Percentiles rank a stretch among this genome's conserved stretches.
Conservation (phyloP, 2,113 vertebrate genomes). For the Heteronetta atricapilla region DNA sequence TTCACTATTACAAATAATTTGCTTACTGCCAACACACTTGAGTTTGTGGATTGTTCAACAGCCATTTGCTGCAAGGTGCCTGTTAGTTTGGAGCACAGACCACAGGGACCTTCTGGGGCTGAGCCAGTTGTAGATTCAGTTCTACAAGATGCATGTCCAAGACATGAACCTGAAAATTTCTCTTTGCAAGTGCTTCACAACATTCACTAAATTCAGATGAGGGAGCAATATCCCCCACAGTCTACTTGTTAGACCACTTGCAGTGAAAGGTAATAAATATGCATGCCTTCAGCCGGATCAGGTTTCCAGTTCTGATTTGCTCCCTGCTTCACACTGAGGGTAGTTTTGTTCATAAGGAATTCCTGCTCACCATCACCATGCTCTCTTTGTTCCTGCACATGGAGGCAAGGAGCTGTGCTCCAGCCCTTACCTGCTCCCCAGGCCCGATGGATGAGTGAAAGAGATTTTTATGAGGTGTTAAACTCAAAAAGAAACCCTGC, state of each 20-base stretch:
- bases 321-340: background rate
- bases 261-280: background rate
- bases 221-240: background rate
- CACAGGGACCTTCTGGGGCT: background rate
- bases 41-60: background rate
- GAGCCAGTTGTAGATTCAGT: background rate
- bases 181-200: background rate
- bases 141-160: background rate
- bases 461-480: background rate
- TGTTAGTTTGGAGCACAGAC: background rate
- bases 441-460: background rate
- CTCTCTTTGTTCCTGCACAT: background rate
- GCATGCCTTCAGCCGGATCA: background rate
- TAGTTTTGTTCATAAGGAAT: background rate
- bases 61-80: accelerated
- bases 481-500: background rate
- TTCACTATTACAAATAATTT: background rate
- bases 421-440: background rate
- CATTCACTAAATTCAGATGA: background rate
- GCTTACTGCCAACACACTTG: background rate
- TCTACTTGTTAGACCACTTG: background rate
- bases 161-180: background rate
- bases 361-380: background rate
- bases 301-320: background rate
- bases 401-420: background rate